Conservation (phyloP, 2,113 vertebrate species). For the Coptodon rendalli region DNA sequence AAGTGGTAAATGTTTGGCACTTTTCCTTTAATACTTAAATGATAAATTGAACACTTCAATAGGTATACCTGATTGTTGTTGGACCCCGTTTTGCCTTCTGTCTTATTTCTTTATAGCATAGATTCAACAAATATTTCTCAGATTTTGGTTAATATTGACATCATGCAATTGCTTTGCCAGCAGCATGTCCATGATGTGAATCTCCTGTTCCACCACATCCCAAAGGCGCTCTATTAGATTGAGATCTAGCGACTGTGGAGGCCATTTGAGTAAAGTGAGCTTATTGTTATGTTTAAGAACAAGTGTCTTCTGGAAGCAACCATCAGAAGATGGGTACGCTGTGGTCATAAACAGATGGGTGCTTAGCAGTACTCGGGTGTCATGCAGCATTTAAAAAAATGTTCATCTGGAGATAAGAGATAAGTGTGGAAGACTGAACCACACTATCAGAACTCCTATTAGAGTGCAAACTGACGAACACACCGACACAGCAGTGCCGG, state of each 20-base stretch:
- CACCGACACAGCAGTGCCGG: not conserved
- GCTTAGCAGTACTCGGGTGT: not conserved
- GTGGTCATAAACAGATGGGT: not conserved
- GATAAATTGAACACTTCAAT: not conserved
- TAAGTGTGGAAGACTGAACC: not conserved
- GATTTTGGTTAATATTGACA: not conserved
- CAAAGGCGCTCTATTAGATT: not conserved
- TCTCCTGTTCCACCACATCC: not conserved
- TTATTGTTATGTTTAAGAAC: not conserved
- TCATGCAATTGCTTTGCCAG: not conserved
- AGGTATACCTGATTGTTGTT: not conserved
- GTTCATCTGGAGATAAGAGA: not conserved
- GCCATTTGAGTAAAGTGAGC: not conserved
- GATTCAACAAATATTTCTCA: not conserved
- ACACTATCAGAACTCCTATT: constrained; percentile 4
- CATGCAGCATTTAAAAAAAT: not conserved
- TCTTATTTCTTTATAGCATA: not conserved
- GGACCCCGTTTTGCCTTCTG: not conserved
- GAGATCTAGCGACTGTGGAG: not conserved
- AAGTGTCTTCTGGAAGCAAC: not conserved
- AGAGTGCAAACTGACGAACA: not conserved
- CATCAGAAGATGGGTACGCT: not conserved
- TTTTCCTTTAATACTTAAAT: not conserved
- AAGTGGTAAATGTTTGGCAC: not conserved
- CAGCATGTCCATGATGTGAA: not conserved